Evolutionary conservation across 37 sponge, comb jelly and placozoan species (phyloP), one percentile per base, ranked within the genome.

Genomic region (Chondrosia reniformis): DNA sequence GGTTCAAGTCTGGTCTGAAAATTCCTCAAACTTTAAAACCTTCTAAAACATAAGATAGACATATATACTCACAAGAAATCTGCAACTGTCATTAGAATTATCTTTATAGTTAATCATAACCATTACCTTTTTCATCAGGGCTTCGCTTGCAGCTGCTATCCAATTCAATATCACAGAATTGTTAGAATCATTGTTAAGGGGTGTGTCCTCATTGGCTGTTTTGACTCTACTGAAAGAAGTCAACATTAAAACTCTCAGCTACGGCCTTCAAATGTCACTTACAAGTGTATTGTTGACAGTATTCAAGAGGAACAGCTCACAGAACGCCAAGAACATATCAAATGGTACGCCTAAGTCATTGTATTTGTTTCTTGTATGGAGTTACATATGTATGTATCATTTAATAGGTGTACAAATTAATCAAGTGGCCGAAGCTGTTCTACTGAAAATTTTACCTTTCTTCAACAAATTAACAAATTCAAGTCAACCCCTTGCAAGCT

Each of bases 311-410:
- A 1, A 40, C n/a, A 40, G 41, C 43, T 43, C 32, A 43, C 36
- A 6, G 10, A 69, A 25, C 36, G 42, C 72, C 4, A 69, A 40
- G 36, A 69, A 34, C 8, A 25, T 69, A 34, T 41, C 72, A 3
- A 19, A 69, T 43, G 72, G 72, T 69, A 6, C n/a, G 27, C 27
- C 27, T 56, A 28, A 28, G 58, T 2, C 44, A 43, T 41, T 40
- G 72, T 74, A 62, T 77, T 59, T 77, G 78, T 77, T 59, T 77
- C 62, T 77, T 59, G 67, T 77, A 62, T 77, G 78, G 6, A 7
- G 17, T 9, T 55, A 39, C 9, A 62, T 56, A 30, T 77, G 61
- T 56, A 13, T 57, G 32, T 27, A 36, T 49, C n/a, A n/a, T n/a
- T n/a, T n/a, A n/a, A 8, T 44, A 69, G 72, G 72, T 19, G 0